A percentile compares a stretch with the other conserved stretches of the same genome.
Conservation (phyloP, 2,888 invertebrate species). For the Melitaea athalia region DNA sequence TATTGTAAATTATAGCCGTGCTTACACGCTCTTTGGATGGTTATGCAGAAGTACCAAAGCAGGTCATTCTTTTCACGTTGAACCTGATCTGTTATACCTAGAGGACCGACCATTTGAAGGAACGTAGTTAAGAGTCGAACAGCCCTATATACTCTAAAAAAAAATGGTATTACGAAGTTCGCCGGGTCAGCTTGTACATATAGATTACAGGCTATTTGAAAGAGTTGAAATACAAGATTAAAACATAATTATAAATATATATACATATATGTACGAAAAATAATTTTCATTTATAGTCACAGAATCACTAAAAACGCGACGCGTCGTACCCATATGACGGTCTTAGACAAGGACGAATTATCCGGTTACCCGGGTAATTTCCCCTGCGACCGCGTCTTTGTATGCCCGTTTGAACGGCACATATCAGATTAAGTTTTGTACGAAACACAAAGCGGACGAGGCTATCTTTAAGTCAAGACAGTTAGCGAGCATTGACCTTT, state of each 20-base stretch:
- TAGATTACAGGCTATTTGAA: not conserved
- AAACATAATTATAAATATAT: not conserved
- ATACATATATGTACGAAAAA: not conserved
- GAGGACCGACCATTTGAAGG: no score
- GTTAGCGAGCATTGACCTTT: not conserved
- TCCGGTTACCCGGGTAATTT: conserved; percentile 54
- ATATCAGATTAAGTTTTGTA: conserved; percentile 15
- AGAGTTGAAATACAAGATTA: not conserved
- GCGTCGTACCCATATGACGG: conserved; percentile 39
- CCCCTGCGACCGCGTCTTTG: conserved; percentile 55
- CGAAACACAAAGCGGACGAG: not conserved
- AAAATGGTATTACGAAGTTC: no score
- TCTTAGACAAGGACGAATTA: conserved; percentile 56
- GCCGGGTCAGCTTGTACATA: no score
- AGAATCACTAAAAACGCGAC: conserved; percentile 38
- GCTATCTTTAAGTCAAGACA: not conserved
- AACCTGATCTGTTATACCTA: no score
- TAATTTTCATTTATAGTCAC: conserved; percentile 29
- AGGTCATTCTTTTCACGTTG: no score
- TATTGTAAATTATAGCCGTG: no score
- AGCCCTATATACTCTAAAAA: no score
- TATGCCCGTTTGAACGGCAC: conserved; percentile 41
- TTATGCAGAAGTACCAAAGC: no score
- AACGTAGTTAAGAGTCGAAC: no score
- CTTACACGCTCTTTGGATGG: no score